These are phyloP conservation scores for Penaeus vannamei DNA, from an alignment of 1,140 invertebrate species.

Conservation along the genomic window DNA sequence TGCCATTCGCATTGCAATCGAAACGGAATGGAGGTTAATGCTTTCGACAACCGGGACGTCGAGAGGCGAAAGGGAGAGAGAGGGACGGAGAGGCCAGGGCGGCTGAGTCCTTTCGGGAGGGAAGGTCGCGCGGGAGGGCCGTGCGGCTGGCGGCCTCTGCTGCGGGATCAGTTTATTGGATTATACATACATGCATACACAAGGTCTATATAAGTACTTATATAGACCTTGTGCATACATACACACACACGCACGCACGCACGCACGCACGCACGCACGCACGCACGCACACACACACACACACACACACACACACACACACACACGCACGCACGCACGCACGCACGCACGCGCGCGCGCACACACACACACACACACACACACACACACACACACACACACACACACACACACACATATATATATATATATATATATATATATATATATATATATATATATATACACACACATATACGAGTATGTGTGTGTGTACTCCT, in stretches of 20 bases:
- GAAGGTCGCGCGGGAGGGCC: too few species aligned
- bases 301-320: conserved; percentile 16
- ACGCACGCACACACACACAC: neutral
- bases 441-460: conserved; percentile 16
- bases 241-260: neutral
- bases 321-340: conserved; percentile 10
- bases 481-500: neutral
- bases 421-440: conserved; percentile 16
- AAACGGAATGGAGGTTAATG: too few species aligned
- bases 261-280: neutral
- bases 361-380: conserved; percentile 11
- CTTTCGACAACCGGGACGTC: too few species aligned
- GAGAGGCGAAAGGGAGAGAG: too few species aligned
- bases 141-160: too few species aligned
- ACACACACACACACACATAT: conserved; percentile 11
- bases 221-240: neutral
- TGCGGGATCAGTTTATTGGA: too few species aligned
- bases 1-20: too few species aligned
- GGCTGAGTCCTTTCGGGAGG: too few species aligned
- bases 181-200: too few species aligned
- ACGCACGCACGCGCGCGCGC: conserved; percentile 8
- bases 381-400: conserved; percentile 11
- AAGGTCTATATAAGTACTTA: too few species aligned
- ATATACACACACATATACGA: neutral
- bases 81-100: too few species aligned